phyloP scores from a whole-genome alignment of 2,888 invertebrate species.

The Synanthedon myopaeformis region DNA sequence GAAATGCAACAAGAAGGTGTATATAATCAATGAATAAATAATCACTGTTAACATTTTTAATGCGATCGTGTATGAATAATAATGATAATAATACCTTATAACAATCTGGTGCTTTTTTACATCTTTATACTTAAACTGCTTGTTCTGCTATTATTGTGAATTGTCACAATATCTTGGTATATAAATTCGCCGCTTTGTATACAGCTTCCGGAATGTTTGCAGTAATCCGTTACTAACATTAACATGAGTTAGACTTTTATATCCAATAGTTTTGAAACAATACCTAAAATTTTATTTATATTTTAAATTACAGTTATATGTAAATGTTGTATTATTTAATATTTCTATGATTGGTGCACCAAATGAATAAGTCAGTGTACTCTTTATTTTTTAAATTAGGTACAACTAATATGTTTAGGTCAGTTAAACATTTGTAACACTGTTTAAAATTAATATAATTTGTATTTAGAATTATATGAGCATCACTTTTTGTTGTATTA shows the following conservation, averaged over 20 bases:
- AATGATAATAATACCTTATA: constrained; percentile 14
- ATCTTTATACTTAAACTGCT: constrained; percentile 30
- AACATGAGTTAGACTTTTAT: constrained; percentile 26
- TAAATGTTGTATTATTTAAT: constrained; percentile 6
- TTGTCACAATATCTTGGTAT: constrained; percentile 41
- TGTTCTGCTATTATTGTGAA: constrained; percentile 45
- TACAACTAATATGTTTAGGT: background rate
- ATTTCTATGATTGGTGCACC: constrained; percentile 33
- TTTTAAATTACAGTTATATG: background rate
- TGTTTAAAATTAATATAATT: constrained; percentile 1
- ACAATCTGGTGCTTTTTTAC: constrained; percentile 54
- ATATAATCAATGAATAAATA: constrained; percentile 21
- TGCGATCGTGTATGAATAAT: constrained; percentile 26
- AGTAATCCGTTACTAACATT: constrained; percentile 63
- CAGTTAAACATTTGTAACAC: constrained; percentile 1
- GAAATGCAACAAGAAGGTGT: constrained; percentile 27
- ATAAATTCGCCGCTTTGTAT: constrained; percentile 60
- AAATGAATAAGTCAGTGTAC: constrained; percentile 10
- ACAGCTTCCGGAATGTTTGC: constrained; percentile 69
- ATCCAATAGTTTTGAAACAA: constrained; percentile 1
- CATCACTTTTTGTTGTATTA: constrained; percentile 2
- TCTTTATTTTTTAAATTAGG: background rate
- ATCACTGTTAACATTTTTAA: constrained; percentile 25
- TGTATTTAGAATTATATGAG: constrained; percentile 4
- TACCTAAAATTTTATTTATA: background rate